Base-by-base conservation (phyloP, 2,888 invertebrate genomes). In the Agriopis marginaria region DNA sequence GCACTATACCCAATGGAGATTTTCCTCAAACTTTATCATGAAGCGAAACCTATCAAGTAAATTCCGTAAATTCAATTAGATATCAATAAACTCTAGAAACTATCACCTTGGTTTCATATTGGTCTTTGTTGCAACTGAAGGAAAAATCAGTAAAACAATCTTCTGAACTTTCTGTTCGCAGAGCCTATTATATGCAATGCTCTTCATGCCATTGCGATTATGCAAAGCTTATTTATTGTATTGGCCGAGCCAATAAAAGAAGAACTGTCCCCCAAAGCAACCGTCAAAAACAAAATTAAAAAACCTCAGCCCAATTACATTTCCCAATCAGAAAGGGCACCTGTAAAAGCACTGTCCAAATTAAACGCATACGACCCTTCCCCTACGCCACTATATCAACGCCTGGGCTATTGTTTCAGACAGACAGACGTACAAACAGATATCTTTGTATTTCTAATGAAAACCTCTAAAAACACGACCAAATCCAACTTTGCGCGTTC, bases 331-430 rank as follows among this genome's bases (percentile, higher is more conserved):
- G 61, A 50, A 45, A 45, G 55, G 71, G 64, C 75, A 70, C 71
- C 71, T 77, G 77, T 69, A 68, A 75, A 72, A 77, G 72, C 75
- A 75, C 74, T 59, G 74, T 77, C 78, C 79, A 85, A 88, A 90
- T 87, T 86, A 84, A 87, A 88, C 83, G 84, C 79, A 79, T 17
- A 14, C 49, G 60, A 59, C 63, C 80, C 79, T 80, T 83, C 83
- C 85, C 89, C 88, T 87, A 6, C 86, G 84, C 82, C 83, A 80
- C 85, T 83, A 81, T 88, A 90, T 90, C 90, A 89, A 86, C 85
- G 86, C 82, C 82, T 88, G 90, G 85, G 81, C 82, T 88, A 89
- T 91, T 91, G 87, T 90, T 89, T 82, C 90, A 91, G 87, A 87
- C 88, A 86, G 81, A 86, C 88, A 78, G 70, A 85, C 85, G 80